These are phyloP conservation scores for Poecilia picta DNA, from an alignment of 2,797 vertebrate species.

Conservation along the genomic window DNA sequence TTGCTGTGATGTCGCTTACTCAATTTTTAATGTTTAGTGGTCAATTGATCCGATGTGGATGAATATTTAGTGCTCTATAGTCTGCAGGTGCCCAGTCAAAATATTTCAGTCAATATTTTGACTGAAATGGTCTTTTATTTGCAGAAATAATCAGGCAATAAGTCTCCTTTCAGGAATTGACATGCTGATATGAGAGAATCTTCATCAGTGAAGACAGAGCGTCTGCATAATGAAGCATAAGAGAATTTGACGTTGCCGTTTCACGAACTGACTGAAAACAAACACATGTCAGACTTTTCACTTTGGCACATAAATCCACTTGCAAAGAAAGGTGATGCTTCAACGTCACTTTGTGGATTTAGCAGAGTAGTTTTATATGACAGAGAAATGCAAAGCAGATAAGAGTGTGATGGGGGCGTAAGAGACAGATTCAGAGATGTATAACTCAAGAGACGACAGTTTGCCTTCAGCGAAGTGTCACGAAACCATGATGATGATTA, in stretches of 20 bases:
- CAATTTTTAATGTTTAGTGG: neutral
- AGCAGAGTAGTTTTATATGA: neutral
- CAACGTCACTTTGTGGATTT: neutral
- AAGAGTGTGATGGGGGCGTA: neutral
- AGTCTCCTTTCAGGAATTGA: neutral
- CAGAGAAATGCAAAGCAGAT: neutral
- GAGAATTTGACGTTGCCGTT: neutral
- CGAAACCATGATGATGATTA: neutral
- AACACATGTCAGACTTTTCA: neutral
- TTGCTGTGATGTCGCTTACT: neutral
- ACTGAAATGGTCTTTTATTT: neutral
- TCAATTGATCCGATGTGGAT: neutral
- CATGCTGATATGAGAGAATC: neutral
- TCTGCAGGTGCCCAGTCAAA: too few species aligned
- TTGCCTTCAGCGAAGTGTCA: slow-evolving; percentile 8
- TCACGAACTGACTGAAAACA: neutral
- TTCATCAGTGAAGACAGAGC: neutral
- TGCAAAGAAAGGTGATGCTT: neutral
- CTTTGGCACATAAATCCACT: neutral
- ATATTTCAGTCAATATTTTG: neutral
- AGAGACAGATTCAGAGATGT: neutral
- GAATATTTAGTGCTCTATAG: neutral
- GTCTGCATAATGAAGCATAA: too few species aligned
- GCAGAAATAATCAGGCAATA: neutral
- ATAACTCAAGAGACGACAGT: neutral